A percentile compares a stretch with the other conserved stretches of the same genome.
These are phyloP conservation scores for Distichodus sexfasciatus DNA, from an alignment of 2,797 vertebrate genomes.

Conservation along the genomic window DNA sequence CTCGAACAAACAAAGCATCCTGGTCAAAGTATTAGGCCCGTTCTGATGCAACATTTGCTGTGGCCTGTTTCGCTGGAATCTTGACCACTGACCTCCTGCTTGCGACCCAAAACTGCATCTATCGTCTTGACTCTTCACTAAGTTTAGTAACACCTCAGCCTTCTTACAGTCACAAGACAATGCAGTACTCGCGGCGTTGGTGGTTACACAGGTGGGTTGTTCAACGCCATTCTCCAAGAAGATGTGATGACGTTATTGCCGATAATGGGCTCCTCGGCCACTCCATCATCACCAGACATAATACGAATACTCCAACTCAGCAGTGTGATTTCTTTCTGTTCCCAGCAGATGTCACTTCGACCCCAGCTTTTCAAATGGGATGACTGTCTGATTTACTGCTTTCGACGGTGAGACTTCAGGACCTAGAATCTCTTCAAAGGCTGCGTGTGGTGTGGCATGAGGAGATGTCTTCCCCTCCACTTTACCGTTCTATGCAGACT, in stretches of 20 bases:
- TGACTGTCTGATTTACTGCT: slow-evolving; percentile 47
- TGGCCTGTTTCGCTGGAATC: slow-evolving; percentile 13
- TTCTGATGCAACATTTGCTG: not conserved
- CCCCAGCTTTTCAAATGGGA: slow-evolving; percentile 32
- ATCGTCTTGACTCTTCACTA: not conserved
- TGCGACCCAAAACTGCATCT: not conserved
- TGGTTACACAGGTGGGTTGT: not conserved
- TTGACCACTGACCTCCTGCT: not conserved
- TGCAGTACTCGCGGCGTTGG: not conserved
- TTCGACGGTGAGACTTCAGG: not conserved
- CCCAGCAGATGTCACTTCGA: slow-evolving; percentile 32
- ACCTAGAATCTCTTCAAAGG: slow-evolving; percentile 17
- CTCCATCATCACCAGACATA: not conserved
- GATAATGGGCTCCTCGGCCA: slow-evolving; percentile 34
- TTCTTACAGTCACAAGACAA: slow-evolving; percentile 34
- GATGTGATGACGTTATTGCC: slow-evolving; percentile 34
- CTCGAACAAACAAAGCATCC: slow-evolving; percentile 20
- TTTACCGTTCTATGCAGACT: slow-evolving; percentile 24
- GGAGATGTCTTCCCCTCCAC: slow-evolving; percentile 12
- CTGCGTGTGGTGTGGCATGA: not conserved
- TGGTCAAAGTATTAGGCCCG: not conserved
- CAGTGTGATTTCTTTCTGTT: not conserved
- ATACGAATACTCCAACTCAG: not conserved
- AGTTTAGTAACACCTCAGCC: not conserved
- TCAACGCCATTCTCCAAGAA: not conserved